A percentile compares a stretch with the other conserved stretches of the same genome.
phyloP scores from a whole-genome alignment of 37 sponge, comb jelly and placozoan genomes.

The Mnemiopsis leidyi region DNA sequence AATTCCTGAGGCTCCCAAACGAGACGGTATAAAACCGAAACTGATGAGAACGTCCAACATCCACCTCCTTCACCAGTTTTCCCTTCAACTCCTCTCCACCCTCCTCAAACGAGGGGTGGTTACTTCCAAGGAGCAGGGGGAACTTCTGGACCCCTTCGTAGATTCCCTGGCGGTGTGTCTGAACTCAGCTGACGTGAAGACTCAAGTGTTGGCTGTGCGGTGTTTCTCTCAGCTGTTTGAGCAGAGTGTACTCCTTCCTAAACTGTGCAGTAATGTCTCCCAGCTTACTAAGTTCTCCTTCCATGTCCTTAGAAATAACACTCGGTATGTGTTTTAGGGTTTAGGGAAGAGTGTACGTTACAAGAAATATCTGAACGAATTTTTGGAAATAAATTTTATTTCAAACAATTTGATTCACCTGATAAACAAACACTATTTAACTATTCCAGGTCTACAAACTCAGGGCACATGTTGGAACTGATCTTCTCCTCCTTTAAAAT shows the following conservation, averaged over 20 bases:
- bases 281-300: conserved; percentile 35
- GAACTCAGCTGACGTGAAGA: conserved; percentile 1
- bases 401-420: no score
- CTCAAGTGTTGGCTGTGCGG: conserved; percentile 32
- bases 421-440: not conserved
- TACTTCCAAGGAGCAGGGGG: conserved; percentile 6
- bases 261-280: not conserved
- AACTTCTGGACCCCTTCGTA: conserved; percentile 25
- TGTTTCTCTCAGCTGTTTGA: conserved; percentile 61
- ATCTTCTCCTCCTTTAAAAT: conserved; percentile 64
- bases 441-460: conserved; percentile 26
- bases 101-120: conserved; percentile 2
- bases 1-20: conserved; percentile 44
- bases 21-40: conserved; percentile 54
- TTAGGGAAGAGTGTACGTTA: no score
- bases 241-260: conserved; percentile 29
- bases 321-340: not conserved
- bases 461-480: conserved; percentile 61
- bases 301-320: not conserved
- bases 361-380: no score
- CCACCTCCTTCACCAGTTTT: conserved; percentile 21
- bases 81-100: conserved; percentile 23
- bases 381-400: no score
- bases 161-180: not conserved
- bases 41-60: not conserved